Base-by-base conservation (phyloP, 1,140 invertebrate genomes). In the Drosophila chauvacae region DNA sequence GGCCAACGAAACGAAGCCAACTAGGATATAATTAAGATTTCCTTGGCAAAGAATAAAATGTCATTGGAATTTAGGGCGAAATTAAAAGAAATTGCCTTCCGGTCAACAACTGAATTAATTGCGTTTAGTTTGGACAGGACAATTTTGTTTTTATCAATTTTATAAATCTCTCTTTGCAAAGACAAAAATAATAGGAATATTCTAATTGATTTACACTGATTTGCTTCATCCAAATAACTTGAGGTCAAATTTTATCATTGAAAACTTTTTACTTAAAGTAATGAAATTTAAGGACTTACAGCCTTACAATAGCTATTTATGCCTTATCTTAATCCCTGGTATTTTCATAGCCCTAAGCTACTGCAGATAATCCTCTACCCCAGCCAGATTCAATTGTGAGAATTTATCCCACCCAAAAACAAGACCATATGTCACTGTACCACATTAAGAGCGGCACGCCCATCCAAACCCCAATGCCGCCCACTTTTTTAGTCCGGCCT, bases 401-500 rank as follows among this genome's bases (percentile, higher is more conserved):
- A 60, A 59, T 33, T 41, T 47, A 23, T 28, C 37, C 23, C 57
- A 57, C 28, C 62, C 71, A 28, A 61, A 35, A 69, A 60, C 56
- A 60, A 42, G 51, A 66, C 63, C 73, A 59, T 77, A 77, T 77
- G 74, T 77, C 74, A 69, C 74, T 44, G 42, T 39, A 35, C 18
- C 47, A 50, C 59, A 63, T 55, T 70, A 59, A 64, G 47, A 42
- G 48, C 39, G 56, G 45, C 76, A 62, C 74, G 53, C 75, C 65
- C 65, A 56, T 20, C 23, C 7, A 30, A 44, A 39, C 35, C 58
- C 56, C 41, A 30, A 56, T 57, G 64, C 63, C 62, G 64, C 63
- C 59, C 42, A 28, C 48, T 68, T 44, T 60, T 50, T 61, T 42
- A 41, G 53, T 56, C 51, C 42, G 41, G 48, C 48, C 48, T 30